phyloP scores from a whole-genome alignment of 2,888 invertebrate genomes.

The Acrobasis consociella region DNA sequence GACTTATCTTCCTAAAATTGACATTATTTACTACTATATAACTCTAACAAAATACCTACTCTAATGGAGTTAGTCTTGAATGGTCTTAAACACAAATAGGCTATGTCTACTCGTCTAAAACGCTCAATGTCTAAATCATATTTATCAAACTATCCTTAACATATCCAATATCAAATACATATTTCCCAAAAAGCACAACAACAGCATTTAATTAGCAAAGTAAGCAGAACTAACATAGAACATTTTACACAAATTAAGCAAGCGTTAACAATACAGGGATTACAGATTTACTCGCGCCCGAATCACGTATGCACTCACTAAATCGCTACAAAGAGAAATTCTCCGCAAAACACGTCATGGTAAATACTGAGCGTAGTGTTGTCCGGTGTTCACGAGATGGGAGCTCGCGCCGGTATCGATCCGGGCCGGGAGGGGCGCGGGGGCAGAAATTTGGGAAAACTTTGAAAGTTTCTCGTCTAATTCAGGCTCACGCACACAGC shows the following conservation, averaged over 20 bases:
- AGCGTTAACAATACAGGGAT: constrained; percentile 27
- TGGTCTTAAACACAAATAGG: too few relatives aligned
- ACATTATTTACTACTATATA: neutral
- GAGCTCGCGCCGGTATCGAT: constrained; percentile 76
- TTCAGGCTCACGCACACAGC: constrained; percentile 82
- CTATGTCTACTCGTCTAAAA: too few relatives aligned
- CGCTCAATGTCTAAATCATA: too few relatives aligned
- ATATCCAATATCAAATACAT: neutral
- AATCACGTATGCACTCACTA: constrained; percentile 49
- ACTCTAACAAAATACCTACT: neutral
- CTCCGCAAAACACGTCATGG: constrained; percentile 67
- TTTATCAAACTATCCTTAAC: neutral
- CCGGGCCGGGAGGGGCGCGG: constrained; percentile 57
- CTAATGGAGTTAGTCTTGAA: too few relatives aligned
- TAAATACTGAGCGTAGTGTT: constrained; percentile 68
- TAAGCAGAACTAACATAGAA: constrained; percentile 19
- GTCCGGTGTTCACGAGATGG: constrained; percentile 77
- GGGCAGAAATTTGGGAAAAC: constrained; percentile 82
- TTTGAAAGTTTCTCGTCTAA: constrained; percentile 83
- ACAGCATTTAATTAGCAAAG: constrained; percentile 4
- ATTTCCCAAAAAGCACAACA: neutral
- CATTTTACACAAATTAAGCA: constrained; percentile 17
- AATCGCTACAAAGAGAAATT: constrained; percentile 50
- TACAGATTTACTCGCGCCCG: constrained; percentile 30
- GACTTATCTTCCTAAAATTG: constrained; percentile 21